Conservation (phyloP, 2,888 invertebrate genomes). For the Drosophila heteroneura region DNA sequence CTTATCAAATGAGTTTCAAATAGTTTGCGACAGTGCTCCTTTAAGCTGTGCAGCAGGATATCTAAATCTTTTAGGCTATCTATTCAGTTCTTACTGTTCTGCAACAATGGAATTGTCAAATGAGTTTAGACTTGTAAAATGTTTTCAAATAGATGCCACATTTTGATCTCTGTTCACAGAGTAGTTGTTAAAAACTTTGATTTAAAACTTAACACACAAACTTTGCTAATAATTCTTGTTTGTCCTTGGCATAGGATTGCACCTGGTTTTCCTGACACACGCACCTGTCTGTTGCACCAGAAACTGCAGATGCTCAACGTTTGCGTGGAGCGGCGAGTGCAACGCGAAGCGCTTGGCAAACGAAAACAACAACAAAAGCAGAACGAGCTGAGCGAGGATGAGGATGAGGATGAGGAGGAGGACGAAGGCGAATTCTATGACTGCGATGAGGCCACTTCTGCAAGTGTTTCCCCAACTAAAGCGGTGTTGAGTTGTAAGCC, state of each 20-base stretch:
- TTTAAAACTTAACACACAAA: background rate
- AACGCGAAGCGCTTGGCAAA: constrained; percentile 58
- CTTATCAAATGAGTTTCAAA: background rate
- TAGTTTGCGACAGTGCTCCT: background rate
- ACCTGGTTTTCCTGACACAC: constrained; percentile 93
- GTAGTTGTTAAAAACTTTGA: background rate
- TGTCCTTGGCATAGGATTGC: constrained; percentile 88
- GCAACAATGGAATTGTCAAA: background rate
- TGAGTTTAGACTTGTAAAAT: background rate
- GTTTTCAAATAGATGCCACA: background rate
- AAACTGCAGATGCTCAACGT: constrained; percentile 95
- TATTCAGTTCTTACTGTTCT: background rate
- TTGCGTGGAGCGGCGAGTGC: constrained; percentile 88
- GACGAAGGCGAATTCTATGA: constrained; percentile 92
- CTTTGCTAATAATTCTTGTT: background rate
- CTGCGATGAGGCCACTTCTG: constrained; percentile 87
- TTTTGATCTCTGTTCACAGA: background rate
- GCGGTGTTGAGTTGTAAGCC: constrained; percentile 86
- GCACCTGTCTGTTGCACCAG: constrained; percentile 96
- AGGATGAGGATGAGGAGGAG: constrained; percentile 52
- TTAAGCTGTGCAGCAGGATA: background rate
- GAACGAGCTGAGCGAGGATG: constrained; percentile 3
- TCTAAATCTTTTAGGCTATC: background rate
- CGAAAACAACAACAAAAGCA: constrained; percentile 80
- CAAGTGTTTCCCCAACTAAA: constrained; percentile 65